Evolutionary conservation across 2,888 invertebrate genomes (phyloP), one percentile per base, ranked within the genome.

Genomic region (Diloba caeruleocephala): DNA sequence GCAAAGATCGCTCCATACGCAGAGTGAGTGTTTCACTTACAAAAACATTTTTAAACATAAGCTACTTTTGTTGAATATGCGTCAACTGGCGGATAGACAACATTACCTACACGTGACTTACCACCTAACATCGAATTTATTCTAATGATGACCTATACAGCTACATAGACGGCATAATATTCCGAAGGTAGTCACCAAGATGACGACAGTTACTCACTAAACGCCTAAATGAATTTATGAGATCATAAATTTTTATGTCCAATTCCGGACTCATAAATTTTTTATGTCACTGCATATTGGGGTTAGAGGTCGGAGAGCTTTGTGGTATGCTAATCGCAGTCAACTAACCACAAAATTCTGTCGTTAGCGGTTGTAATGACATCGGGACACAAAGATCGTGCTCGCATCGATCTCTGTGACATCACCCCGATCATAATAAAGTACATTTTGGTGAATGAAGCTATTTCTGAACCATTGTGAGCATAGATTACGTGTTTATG

Each of bases 1-100:
- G 94, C 85, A 95, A 95, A 80, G 96, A 96, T 74, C 94, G 96
- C 67, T 95, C 94, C 55, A 94, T 95, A 80, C 89, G 95, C 72
- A 94, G 96, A 93, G 96, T 96, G 76, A 92, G 92, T 77, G 6
- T 19, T 5, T 3, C 2, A 19, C 5, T 19, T 3, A 19, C 19
- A n/a, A n/a, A n/a, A n/a, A n/a, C n/a, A n/a, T n/a, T n/a, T n/a
- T n/a, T n/a, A n/a, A n/a, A n/a, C n/a, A n/a, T n/a, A n/a, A 21
- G 3, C 6, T 21, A 21, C 1, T 33, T 43, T 49, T 36, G 36
- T 49, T 54, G 48, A 52, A 43, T 28, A 4, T 12, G 12, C 50
- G 52, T 52, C 46, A 56, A 50, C 4, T 3, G 29, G 1, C 7
- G 12, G 12, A 21, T 3, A 21, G 12, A 29, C 28, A 13, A 29